Base-by-base conservation (phyloP, 2,113 vertebrate genomes). In the Anseranas semipalmata region DNA sequence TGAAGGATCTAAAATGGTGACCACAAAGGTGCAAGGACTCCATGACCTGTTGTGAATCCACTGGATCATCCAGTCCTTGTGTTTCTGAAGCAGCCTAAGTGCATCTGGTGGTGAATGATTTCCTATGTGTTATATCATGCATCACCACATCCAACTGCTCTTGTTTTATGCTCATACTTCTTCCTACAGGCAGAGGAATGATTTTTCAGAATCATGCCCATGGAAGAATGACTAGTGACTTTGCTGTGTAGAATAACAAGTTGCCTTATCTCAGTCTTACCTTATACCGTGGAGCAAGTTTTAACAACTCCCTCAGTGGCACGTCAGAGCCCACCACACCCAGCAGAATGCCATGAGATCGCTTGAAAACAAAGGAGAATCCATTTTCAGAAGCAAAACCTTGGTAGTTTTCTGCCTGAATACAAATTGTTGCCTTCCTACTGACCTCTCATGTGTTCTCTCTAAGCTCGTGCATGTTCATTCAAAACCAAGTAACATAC, bases 321-420 rank as follows among this genome's bases (percentile, higher is more conserved):
- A 99, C 99, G 32, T 99, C 99, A 22, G 99, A 99, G 88, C 99
- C 99, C 50, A 99, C 99, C 66, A 99, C 99, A 14, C 99, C 99
- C 82, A 99, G 97, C 6, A 99, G 98, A 93, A 99, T 99, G 73
- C 99, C 99, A 7, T 99, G 99, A 84, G 99, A 99, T 72, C 99
- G 77, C 99, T 99, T 95, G 17, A 96, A 94, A 92, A 87, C 20
- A 96, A 94, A 92, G 33, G 27, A 94, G 6, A 94, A 85, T 22
- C 6, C 10, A 30, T 80, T 85, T 80, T 96, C 72, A 96, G 72
- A 66, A 89, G 65, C 18, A 72, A 93, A 81, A 66, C 32, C 4
- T 66, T 14, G 12, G 12, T 35, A 56, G 16, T 3, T 77, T 32
- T 83, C 55, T 63, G 33, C 11, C n/a, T 55, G 33, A 86, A 78